A percentile compares a stretch with the other conserved stretches of the same genome.
Conservation (phyloP, 2,797 vertebrate species). For the Lepus townsendii region DNA sequence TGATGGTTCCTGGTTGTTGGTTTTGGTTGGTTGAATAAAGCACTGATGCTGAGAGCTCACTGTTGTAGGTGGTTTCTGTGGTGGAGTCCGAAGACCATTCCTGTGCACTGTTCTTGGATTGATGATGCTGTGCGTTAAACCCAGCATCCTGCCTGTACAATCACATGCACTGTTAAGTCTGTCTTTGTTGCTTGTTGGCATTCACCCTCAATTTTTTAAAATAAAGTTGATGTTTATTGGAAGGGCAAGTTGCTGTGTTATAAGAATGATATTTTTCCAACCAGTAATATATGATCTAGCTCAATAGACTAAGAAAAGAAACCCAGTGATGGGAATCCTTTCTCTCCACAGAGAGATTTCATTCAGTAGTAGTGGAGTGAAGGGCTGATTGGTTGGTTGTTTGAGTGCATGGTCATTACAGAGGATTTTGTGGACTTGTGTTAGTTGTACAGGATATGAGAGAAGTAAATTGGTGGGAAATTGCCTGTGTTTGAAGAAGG, state of each 20-base stretch:
- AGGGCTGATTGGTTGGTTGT: not conserved
- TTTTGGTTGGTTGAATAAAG: conserved; percentile 83
- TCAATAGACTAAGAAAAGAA: conserved; percentile 52
- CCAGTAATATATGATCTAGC: not conserved
- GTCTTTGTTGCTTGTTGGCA: not conserved
- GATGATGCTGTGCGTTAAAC: not conserved
- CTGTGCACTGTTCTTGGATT: not conserved
- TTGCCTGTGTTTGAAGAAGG: conserved; percentile 49
- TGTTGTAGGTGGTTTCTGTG: conserved; percentile 69
- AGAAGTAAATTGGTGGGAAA: not conserved
- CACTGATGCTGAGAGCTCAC: conserved; percentile 80
- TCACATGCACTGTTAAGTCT: not conserved
- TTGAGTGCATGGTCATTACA: not conserved
- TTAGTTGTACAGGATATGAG: not conserved
- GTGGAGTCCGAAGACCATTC: not conserved
- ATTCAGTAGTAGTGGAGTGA: not conserved
- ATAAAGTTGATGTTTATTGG: conserved; percentile 51
- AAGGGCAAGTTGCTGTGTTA: not conserved
- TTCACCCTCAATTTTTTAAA: conserved; percentile 20
- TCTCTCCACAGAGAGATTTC: not conserved
- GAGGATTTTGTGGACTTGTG: not conserved
- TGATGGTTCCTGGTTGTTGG: conserved; percentile 80
- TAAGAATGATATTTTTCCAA: conserved; percentile 61
- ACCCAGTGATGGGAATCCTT: not conserved
- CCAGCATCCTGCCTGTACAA: not conserved